phyloP scores from a whole-genome alignment of 2,888 invertebrate species.

The Protodeltote pygarga region DNA sequence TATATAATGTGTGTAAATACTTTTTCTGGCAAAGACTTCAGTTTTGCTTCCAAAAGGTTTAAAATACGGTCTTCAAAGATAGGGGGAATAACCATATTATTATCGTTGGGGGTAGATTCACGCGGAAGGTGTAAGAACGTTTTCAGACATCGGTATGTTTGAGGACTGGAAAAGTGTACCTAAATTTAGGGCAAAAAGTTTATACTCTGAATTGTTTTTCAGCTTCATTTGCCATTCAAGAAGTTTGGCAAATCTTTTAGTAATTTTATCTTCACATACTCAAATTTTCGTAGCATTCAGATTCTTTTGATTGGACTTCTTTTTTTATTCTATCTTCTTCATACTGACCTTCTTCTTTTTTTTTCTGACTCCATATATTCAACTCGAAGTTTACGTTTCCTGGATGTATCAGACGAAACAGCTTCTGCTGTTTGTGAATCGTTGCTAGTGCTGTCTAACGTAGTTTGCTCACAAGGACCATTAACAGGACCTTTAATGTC shows the following conservation, averaged over 20 bases:
- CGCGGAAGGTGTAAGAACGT: slow-evolving; percentile 39
- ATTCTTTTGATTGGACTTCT: slow-evolving; percentile 8
- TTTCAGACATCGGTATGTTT: slow-evolving; percentile 36
- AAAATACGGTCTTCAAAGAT: slow-evolving; percentile 28
- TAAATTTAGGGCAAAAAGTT: slow-evolving; percentile 38
- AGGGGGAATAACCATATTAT: slow-evolving; percentile 15
- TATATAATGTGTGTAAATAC: slow-evolving; percentile 38
- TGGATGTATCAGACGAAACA: slow-evolving; percentile 22
- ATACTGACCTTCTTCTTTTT: slow-evolving; percentile 21
- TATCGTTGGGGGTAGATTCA: slow-evolving; percentile 20
- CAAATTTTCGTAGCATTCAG: slow-evolving; percentile 8
- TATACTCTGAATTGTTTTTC: slow-evolving; percentile 21
- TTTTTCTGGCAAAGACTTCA: slow-evolving; percentile 4
- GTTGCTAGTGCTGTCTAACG: no score
- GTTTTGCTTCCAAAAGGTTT: not conserved
- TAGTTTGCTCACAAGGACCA: slow-evolving; percentile 10
- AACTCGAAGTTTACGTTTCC: slow-evolving; percentile 21
- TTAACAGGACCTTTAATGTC: no score
- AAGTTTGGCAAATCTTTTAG: slow-evolving; percentile 13
- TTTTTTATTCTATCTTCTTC: slow-evolving; percentile 13
- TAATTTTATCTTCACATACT: slow-evolving; percentile 14
- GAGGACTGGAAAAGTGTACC: slow-evolving; percentile 44
- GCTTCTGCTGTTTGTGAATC: slow-evolving; percentile 19
- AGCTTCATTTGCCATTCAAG: slow-evolving; percentile 14
- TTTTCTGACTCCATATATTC: slow-evolving; percentile 16